Evolutionary conservation across 2,797 vertebrate genomes (phyloP).

Genomic region (Cryptoprocta ferox): DNA sequence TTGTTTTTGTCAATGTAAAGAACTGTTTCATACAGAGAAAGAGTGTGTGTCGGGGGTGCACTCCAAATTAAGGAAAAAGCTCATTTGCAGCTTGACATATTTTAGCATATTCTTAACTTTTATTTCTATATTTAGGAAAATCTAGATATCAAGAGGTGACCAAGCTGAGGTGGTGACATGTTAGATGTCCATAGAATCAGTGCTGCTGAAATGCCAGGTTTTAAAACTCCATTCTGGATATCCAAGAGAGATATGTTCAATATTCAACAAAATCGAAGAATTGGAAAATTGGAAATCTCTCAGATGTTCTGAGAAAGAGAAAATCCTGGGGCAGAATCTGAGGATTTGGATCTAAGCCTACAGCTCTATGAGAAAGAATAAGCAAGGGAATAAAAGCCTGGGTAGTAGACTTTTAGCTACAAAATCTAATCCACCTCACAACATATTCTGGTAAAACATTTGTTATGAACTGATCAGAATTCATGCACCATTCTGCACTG

Average conservation of each 20-base stretch:
- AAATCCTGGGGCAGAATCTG: conserved; percentile 54
- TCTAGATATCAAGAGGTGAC: background rate
- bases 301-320: conserved; percentile 57
- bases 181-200: background rate
- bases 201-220: background rate
- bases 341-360: conserved; percentile 63
- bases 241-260: conserved; percentile 10
- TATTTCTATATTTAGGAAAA: conserved; percentile 30
- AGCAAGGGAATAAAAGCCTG: conserved; percentile 23
- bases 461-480: background rate
- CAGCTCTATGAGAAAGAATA: conserved; percentile 27
- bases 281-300: conserved; percentile 68
- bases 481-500: background rate
- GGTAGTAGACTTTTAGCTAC: conserved; percentile 1
- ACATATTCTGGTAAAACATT: background rate
- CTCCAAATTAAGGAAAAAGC: background rate
- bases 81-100: background rate
- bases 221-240: conserved; percentile 55
- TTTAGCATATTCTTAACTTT: background rate
- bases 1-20: background rate
- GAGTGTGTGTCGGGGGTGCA: rapidly evolving
- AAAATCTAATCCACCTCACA: conserved; percentile 14
- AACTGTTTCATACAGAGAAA: background rate
- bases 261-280: conserved; percentile 65
- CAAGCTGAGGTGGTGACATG: background rate